These are phyloP conservation scores for Euwallacea similis DNA, from an alignment of 1,140 invertebrate genomes.

Conservation along the genomic window DNA sequence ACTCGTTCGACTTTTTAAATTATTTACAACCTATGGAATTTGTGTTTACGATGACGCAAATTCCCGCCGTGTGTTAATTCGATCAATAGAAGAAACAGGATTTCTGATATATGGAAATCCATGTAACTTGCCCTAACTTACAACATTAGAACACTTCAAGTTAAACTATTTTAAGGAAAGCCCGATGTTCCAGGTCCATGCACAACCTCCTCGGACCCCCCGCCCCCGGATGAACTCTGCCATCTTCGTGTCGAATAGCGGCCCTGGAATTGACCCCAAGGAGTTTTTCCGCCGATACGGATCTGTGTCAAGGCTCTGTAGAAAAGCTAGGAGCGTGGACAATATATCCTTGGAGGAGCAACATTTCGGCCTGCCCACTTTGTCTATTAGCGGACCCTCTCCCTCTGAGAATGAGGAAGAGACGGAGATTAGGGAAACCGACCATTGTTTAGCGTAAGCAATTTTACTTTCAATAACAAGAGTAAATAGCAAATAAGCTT, in stretches of 20 bases:
- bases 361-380: slow-evolving; percentile 71
- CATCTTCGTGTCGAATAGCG: slow-evolving; percentile 71
- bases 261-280: slow-evolving; percentile 72
- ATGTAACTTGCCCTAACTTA: no score
- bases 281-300: slow-evolving; percentile 75
- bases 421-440: slow-evolving; percentile 8
- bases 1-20: no score
- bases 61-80: no score
- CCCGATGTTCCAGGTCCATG: slow-evolving; percentile 31
- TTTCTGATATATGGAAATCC: no score
- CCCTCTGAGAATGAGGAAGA: slow-evolving; percentile 60
- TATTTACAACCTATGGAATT: no score
- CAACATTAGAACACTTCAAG: no score
- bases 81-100: no score
- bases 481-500: no score
- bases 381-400: slow-evolving; percentile 76
- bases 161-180: not conserved
- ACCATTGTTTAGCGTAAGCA: slow-evolving; percentile 9
- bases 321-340: slow-evolving; percentile 74
- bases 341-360: slow-evolving; percentile 61
- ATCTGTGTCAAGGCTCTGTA: slow-evolving; percentile 74
- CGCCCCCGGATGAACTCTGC: slow-evolving; percentile 76
- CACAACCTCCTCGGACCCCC: slow-evolving; percentile 58
- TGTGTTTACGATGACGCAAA: no score
- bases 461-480: no score